Conservation (phyloP, 2,888 invertebrate genomes). For the Pammene fasciana region DNA sequence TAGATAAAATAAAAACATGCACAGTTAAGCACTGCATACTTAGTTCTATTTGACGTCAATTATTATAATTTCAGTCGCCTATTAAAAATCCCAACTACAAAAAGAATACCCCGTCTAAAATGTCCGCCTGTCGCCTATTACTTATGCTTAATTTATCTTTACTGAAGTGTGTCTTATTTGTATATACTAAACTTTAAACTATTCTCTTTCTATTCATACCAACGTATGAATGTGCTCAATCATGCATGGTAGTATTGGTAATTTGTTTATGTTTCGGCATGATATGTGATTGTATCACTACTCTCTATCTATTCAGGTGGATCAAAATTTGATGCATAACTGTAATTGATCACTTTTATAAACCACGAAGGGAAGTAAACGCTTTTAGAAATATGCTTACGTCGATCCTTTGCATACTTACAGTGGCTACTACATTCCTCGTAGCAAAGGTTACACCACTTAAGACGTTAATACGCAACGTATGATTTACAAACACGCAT, state of each 20-base stretch:
- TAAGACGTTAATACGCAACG: constrained; percentile 24
- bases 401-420: constrained; percentile 9
- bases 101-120: no score
- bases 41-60: no score
- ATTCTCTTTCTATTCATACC: not conserved
- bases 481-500: constrained; percentile 38
- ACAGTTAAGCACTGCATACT: no score
- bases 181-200: no score
- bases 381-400: constrained; percentile 8
- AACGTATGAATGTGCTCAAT: not conserved
- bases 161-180: no score
- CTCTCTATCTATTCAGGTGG: not conserved
- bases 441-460: constrained; percentile 38
- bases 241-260: not conserved
- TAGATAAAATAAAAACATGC: no score
- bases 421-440: constrained; percentile 9
- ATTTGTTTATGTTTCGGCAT: not conserved
- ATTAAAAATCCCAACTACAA: no score
- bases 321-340: not conserved
- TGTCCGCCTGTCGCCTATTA: no score
- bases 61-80: no score
- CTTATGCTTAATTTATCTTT: no score
- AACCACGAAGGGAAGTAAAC: not conserved
- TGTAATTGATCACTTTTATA: constrained; percentile 7
- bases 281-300: constrained; percentile 7